Base-by-base conservation (phyloP, 2,797 vertebrate species). In the Dipus sagitta region DNA sequence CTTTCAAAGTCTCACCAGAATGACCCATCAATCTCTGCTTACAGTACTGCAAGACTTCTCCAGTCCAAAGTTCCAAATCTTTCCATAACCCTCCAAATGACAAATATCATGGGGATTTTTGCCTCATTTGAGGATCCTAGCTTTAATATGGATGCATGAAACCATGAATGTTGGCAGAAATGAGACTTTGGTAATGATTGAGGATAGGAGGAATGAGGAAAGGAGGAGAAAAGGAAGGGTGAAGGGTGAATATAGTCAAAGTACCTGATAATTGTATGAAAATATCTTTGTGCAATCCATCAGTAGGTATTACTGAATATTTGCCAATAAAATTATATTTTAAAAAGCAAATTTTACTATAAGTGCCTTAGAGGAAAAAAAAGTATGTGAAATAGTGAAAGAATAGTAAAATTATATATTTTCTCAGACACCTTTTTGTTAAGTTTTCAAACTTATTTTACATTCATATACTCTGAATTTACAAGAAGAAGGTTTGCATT, bases 401-500 rank as follows among this genome's bases (percentile, higher is more conserved):
- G 34, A 30, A 77, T 47, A 77, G 15, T 34, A n/a, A 17, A 77
- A 21, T 2, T 12, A 34, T 38, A 15, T 3, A 62, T 60, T 24
- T 47, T 42, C 42, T 65, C 24, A n/a, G 28, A 30, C 1, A 52
- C 1, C 5, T 32, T 71, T 34, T 52, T 88, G 76, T 72, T 95
- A 94, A 96, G 34, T n/a, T 94, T 91, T 88, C 88, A 95, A 93
- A 3, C 24, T 90, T 91, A 60, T 95, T 95, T 95, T 76, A 94
- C 38, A 92, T 96, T 97, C 60, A 95, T n/a, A 95, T 32, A 93
- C 94, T 93, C 76, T 71, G 91, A 96, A 95, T 92, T 97, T 62
- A 85, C 84, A 97, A 96, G 96, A 93, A 97, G 79, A 94, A 97
- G 95, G 79, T 95, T 97, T 96, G 78, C 79, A 96, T 96, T 23